Evolutionary conservation across 2,113 vertebrate species (phyloP).

Genomic region (Pipa parva): DNA sequence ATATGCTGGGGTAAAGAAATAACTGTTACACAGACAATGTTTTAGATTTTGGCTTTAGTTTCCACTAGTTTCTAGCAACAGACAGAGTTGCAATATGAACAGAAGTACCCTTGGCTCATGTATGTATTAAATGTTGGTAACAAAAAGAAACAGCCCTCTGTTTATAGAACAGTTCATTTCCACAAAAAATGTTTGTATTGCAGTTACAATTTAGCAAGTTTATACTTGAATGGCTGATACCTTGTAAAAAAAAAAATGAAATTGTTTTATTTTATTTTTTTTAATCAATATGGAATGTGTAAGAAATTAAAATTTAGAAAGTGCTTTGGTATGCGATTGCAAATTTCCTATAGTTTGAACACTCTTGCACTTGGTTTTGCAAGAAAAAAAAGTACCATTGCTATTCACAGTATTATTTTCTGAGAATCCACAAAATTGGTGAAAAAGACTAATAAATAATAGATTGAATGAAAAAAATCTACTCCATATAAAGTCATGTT

Average conservation of each 20-base stretch:
- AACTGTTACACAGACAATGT: slow-evolving; percentile 46
- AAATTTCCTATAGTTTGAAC: slow-evolving; percentile 42
- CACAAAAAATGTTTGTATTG: slow-evolving; percentile 40
- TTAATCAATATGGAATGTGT: slow-evolving; percentile 46
- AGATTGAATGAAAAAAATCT: too few relatives aligned
- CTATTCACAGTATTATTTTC: slow-evolving; percentile 31
- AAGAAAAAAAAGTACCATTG: slow-evolving; percentile 37
- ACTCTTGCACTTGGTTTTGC: slow-evolving; percentile 45
- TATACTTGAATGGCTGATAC: slow-evolving; percentile 42
- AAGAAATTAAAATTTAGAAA: slow-evolving; percentile 46
- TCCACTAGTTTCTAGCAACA: slow-evolving; percentile 27
- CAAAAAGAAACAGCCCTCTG: slow-evolving; percentile 30
- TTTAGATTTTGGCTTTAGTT: slow-evolving; percentile 43
- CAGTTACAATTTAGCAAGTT: slow-evolving; percentile 35
- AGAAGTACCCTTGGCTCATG: slow-evolving; percentile 7
- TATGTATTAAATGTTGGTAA: slow-evolving; percentile 24
- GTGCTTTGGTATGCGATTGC: slow-evolving; percentile 54
- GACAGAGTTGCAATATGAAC: slow-evolving; percentile 24
- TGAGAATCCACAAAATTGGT: neutral
- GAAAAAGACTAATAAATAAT: neutral
- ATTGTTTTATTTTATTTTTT: too few relatives aligned
- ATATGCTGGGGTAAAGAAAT: slow-evolving; percentile 8
- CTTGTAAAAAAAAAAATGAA: too few relatives aligned
- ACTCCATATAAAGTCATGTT: too few relatives aligned
- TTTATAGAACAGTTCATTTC: neutral